These are phyloP conservation scores for Crotalus viridis DNA, from an alignment of 2,113 vertebrate genomes.

Conservation along the genomic window DNA sequence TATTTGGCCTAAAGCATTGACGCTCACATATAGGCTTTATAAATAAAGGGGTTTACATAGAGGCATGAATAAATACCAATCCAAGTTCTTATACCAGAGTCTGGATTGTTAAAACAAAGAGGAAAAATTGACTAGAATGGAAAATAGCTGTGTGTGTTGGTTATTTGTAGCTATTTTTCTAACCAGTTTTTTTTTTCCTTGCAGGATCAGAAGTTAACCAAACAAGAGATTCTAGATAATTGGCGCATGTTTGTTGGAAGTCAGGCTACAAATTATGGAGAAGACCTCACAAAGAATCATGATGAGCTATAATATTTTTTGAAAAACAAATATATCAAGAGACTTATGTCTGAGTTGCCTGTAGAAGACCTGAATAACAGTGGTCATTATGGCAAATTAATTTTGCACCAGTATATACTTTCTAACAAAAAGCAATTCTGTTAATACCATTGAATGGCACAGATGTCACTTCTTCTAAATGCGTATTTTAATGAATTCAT, in stretches of 20 bases:
- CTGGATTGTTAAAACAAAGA: not conserved
- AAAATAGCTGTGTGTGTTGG: not conserved
- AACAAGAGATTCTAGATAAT: slow-evolving; percentile 93
- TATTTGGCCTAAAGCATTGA: not conserved
- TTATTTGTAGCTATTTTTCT: not conserved
- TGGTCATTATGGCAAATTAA: slow-evolving; percentile 7
- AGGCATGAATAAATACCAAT: not conserved
- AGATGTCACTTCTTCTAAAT: slow-evolving; percentile 26
- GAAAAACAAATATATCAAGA: not conserved
- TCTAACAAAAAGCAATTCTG: slow-evolving; percentile 40
- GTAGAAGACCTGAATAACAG: slow-evolving; percentile 10
- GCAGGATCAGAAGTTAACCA: slow-evolving; percentile 90
- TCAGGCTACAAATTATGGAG: slow-evolving; percentile 97
- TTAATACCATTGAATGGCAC: slow-evolving; percentile 43
- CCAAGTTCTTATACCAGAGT: not conserved
- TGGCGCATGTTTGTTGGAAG: slow-evolving; percentile 99
- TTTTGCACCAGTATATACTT: slow-evolving; percentile 45
- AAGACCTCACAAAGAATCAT: slow-evolving; percentile 92
- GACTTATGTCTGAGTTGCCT: slow-evolving; percentile 19
- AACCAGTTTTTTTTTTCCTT: slow-evolving; percentile 24
- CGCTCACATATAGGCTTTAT: not conserved
- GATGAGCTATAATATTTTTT: slow-evolving; percentile 86
- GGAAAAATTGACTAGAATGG: not conserved
- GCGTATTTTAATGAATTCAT: slow-evolving; percentile 29
- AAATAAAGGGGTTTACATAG: not conserved